Base-by-base conservation (phyloP, 2,797 vertebrate genomes). In the Enteromius argenteus region DNA sequence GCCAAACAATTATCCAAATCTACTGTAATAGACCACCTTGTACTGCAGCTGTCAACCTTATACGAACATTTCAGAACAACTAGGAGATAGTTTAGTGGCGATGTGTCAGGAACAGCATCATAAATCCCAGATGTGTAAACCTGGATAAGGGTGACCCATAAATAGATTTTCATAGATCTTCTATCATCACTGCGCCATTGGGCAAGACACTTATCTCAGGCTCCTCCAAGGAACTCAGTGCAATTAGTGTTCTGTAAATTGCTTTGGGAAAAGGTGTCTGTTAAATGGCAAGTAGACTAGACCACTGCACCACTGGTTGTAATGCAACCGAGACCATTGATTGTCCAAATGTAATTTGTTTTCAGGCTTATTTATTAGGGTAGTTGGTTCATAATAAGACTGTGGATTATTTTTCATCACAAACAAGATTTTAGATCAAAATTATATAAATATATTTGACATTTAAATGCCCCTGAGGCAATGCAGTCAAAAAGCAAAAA, bases 111-210 rank as follows among this genome's bases (percentile, higher is more conserved):
- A 37, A 69, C 51, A 39, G 27, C 53, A 84, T 21, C 39, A 17
- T 64, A 37, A 60, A 60, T 71, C 82, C 66, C 82, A 71, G 30
- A 58, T 30, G 74, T 84, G 62, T 84, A n/a, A 79, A 69, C 75
- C 75, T 71, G 21, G 53, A 79, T 49, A 84, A 56, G 39, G 14
- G 19, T 84, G 75, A 84, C 75, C 75, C 75, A 84, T 84, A 72
- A 84, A 84, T 56, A 78, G 66, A 83, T 58, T 66, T 76, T 68
- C 81, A 56, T 51, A 83, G 81, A 77, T 83, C 49, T 83, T 74
- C 62, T 67, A 53, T 82, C 69, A 51, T 74, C 62, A 17, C 62
- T 49, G 82, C 19, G 39, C 74, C 66, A 53, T 53, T 71, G 75
- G 79, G 75, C 75, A 79, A 84, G 66, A 42, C 75, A 60, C 66